A percentile compares a stretch with the other conserved stretches of the same genome.
phyloP scores from a whole-genome alignment of 1,140 invertebrate genomes.

The Oryzaephilus surinamensis region DNA sequence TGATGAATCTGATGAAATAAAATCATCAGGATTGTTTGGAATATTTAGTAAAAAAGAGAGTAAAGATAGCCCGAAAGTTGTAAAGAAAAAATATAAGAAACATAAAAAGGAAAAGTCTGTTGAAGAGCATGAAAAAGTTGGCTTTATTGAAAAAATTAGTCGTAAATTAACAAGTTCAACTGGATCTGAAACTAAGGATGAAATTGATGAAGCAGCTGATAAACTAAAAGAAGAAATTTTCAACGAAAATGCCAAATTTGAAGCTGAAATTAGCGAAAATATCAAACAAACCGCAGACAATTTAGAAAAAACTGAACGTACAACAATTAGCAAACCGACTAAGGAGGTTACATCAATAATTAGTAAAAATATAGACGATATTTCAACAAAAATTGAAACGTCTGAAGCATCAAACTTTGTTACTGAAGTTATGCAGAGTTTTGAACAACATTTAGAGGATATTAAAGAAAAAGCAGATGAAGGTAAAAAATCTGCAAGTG shows the following conservation, averaged over 20 bases:
- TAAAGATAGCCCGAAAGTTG: conserved; percentile 15
- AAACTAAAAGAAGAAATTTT: conserved; percentile 3
- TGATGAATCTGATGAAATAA: too few relatives aligned
- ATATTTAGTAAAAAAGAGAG: conserved; percentile 21
- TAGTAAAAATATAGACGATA: too few relatives aligned
- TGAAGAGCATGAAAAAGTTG: conserved; percentile 6
- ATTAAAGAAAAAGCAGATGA: conserved; percentile 6
- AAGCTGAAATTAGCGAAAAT: neutral
- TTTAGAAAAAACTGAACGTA: neutral
- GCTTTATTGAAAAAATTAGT: conserved; percentile 10
- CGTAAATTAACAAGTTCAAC: conserved; percentile 4
- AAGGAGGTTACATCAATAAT: too few relatives aligned
- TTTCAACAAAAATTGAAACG: too few relatives aligned
- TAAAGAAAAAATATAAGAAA: conserved; percentile 21
- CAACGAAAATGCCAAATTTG: neutral
- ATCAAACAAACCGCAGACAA: neutral
- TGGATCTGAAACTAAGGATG: conserved; percentile 1
- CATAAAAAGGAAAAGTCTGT: conserved; percentile 16
- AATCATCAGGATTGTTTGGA: too few relatives aligned
- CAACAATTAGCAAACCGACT: neutral
- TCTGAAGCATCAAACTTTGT: conserved; percentile 14
- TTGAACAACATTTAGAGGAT: conserved; percentile 15
- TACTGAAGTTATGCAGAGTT: conserved; percentile 13
- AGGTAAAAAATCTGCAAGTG: neutral
- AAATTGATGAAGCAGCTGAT: conserved; percentile 1